Conservation (phyloP, 2,113 vertebrate genomes). For the Myxocyprinus asiaticus region DNA sequence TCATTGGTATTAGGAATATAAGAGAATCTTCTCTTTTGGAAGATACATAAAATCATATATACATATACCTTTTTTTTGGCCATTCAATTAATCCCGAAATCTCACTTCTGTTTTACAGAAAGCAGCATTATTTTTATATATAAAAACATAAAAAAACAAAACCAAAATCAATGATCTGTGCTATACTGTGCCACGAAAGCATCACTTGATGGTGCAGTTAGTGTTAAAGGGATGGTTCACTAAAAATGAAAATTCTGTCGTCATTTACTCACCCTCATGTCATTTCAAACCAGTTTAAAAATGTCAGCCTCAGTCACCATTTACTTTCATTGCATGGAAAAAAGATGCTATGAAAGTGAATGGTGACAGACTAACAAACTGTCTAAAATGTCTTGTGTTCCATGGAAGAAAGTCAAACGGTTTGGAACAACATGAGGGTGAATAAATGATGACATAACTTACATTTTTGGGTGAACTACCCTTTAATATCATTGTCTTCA, state of each 20-base stretch:
- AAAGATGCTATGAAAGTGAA: too few species aligned
- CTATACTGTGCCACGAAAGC: conserved; percentile 46
- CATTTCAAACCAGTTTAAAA: too few species aligned
- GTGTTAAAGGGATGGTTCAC: conserved; percentile 25
- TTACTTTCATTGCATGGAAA: too few species aligned
- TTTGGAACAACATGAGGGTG: too few species aligned
- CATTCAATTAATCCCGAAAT: conserved; percentile 43
- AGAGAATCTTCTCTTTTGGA: conserved; percentile 24
- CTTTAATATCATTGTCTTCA: conserved; percentile 56
- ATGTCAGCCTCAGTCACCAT: too few species aligned
- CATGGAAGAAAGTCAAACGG: too few species aligned
- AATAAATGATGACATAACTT: too few species aligned
- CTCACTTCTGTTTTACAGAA: conserved; percentile 45
- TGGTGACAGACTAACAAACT: too few species aligned
- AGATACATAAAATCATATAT: conserved; percentile 60
- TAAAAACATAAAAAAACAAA: conserved; percentile 30
- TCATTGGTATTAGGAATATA: conserved; percentile 66
- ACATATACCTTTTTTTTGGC: conserved; percentile 40
- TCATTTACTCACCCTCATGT: too few species aligned
- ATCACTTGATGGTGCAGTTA: conserved; percentile 55
- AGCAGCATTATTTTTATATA: conserved; percentile 52
- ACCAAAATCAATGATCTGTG: conserved; percentile 16
- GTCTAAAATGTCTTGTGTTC: too few species aligned
- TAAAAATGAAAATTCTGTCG: too few species aligned
- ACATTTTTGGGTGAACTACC: too few species aligned